Conservation (phyloP, 2,888 invertebrate genomes). For the Lasioglossum calceatum region DNA sequence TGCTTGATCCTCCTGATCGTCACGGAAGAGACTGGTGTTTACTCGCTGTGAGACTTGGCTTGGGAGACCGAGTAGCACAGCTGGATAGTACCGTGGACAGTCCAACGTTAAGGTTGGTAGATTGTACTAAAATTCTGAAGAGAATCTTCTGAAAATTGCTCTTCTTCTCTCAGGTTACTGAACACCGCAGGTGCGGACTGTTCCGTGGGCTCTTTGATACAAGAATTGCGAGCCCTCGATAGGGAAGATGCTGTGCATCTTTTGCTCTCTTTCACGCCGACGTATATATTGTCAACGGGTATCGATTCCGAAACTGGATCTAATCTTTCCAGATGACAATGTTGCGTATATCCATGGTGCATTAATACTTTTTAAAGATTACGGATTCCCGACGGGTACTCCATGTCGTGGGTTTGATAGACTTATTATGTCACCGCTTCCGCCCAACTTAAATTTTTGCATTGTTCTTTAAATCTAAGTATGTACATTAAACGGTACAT, state of each 20-base stretch:
- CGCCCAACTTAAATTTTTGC: slow-evolving; percentile 67
- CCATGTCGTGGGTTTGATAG: slow-evolving; percentile 51
- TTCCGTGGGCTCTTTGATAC: slow-evolving; percentile 79
- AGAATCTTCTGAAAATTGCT: background rate
- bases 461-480: slow-evolving; percentile 60
- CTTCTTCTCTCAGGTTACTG: slow-evolving; percentile 73
- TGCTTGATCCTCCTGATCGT: slow-evolving; percentile 90
- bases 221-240: slow-evolving; percentile 80
- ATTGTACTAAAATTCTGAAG: background rate
- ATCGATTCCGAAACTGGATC: slow-evolving; percentile 82
- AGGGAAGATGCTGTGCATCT: slow-evolving; percentile 82
- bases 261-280: slow-evolving; percentile 80
- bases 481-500: slow-evolving; percentile 42
- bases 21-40: slow-evolving; percentile 92
- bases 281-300: slow-evolving; percentile 78
- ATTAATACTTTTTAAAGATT: slow-evolving; percentile 76
- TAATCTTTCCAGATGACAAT: slow-evolving; percentile 83
- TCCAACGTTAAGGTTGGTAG: slow-evolving; percentile 79
- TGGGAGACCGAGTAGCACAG: slow-evolving; percentile 85
- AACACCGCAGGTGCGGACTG: slow-evolving; percentile 80
- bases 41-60: slow-evolving; percentile 89
- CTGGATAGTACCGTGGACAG: slow-evolving; percentile 81
- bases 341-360: slow-evolving; percentile 78
- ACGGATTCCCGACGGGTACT: slow-evolving; percentile 35
- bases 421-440: slow-evolving; percentile 65